Base-by-base conservation (phyloP, 2,797 vertebrate species). In the Jordanella pulchra region DNA sequence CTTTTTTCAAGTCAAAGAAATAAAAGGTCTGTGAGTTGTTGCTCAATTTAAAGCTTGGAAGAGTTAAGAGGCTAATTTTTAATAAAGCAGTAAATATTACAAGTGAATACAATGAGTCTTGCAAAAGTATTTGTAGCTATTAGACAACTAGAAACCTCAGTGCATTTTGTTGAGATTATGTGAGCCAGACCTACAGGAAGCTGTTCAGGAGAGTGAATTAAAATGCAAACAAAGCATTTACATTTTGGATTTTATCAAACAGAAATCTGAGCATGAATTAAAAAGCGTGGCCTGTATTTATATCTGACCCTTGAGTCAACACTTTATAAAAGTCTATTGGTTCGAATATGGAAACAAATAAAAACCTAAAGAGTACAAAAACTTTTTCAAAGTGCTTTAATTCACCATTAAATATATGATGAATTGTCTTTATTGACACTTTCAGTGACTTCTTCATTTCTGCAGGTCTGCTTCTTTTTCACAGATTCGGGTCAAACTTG, bases 1-100 rank as follows among this genome's bases (percentile, higher is more conserved):
- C 0, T 92, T 93, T 90, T 42, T 23, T 60, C 92, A 77, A 21
- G 69, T 93, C 91, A 91, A 90, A 89, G 81, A 72, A 89, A 89
- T 85, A 65, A 89, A 60, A 39, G 7, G 12, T 18, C 7, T 50
- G 4, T 13, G 6, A 68, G 9, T 2, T 65, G 21, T 65, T 28
- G 21, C 42, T 28, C 4, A 5, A 35, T 63, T 25, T 64, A 45
- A 47, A 4, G 44, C 23, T 30, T 7, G 21, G 39, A 45, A 63
- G 39, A 53, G 60, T 63, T 42, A 3, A 13, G 42, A 14, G 6
- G n/a, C 35, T 60, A 13, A 23, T 17, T 32, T 39, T 28, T 27
- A 51, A 21, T 23, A 12, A 39, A 60, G 18, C 9, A 18, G 28
- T 21, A 60, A 60, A 63, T 63, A 63, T 15, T 25, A 12, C 3